These are phyloP conservation scores for Gnathonemus echidnorhynchus DNA, from an alignment of 2,113 vertebrate species.

Conservation along the genomic window DNA sequence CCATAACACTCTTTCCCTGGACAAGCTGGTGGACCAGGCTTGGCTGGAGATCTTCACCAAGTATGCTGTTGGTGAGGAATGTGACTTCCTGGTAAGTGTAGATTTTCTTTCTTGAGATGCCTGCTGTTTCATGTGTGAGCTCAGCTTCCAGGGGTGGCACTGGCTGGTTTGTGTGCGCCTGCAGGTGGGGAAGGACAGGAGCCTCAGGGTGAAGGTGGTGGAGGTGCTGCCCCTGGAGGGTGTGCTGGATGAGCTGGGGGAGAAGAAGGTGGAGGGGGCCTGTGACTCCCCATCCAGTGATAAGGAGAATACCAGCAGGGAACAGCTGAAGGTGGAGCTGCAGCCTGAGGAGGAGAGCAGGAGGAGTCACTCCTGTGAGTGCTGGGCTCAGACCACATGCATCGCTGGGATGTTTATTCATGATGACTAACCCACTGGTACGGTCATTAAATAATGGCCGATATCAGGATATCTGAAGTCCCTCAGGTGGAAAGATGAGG, in stretches of 20 bases:
- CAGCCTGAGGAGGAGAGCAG: constrained; percentile 74
- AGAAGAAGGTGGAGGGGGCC: constrained; percentile 84
- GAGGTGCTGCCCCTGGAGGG: constrained; percentile 85
- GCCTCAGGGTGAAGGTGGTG: constrained; percentile 74
- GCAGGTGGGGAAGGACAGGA: constrained; percentile 87
- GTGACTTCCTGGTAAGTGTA: constrained; percentile 83
- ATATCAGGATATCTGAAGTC: background rate
- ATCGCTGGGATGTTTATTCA: background rate
- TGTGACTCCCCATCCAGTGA: constrained; percentile 97
- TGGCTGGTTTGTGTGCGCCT: constrained; percentile 6
- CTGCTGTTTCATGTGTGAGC: background rate
- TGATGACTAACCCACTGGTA: background rate
- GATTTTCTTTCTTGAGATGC: background rate
- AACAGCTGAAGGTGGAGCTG: constrained; percentile 78
- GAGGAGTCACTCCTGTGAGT: constrained; percentile 81
- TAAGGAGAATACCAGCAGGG: constrained; percentile 90
- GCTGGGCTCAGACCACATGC: background rate
- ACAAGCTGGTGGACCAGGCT: constrained; percentile 87
- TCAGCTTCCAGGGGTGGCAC: background rate
- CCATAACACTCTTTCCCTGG: constrained; percentile 93
- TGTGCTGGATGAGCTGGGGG: constrained; percentile 63
- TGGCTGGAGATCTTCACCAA: constrained; percentile 98
- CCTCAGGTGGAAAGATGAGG: background rate
- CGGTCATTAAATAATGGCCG: background rate
- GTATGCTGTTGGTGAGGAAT: constrained; percentile 88